Evolutionary conservation across 2,113 vertebrate genomes (phyloP), one percentile per base, ranked within the genome.

Genomic region (Tragelaphus scriptus): DNA sequence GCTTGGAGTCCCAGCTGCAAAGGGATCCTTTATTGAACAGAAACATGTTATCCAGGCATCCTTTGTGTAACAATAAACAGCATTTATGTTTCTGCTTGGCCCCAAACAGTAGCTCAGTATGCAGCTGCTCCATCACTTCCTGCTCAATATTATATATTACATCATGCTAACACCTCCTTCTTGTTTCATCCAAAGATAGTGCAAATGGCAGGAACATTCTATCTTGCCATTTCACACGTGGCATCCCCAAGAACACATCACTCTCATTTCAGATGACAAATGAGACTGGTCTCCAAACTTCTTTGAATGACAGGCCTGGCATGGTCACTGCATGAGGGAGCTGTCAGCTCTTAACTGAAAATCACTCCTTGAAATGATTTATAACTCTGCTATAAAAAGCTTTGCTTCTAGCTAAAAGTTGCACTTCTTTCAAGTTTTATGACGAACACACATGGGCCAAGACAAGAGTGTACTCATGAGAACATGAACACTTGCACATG

Each of bases 401-500:
- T 92, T 97, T 92, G 91, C 94, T 95, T 95, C 44, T 84, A 98
- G 97, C 92, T 97, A 96, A 98, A 98, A 98, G 96, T 97, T 98
- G 85, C 28, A 79, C 94, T 98, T 97, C 97, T 98, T 98, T 98
- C 96, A 98, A 97, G 92, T 98, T 98, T 98, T 97, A 97, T 97
- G 94, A 95, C 79, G 97, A 88, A 95, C 95, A 79, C 65, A 91
- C 51, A 85, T 56, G 96, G 95, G 94, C 88, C 94, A 96, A 98
- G 63, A 63, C 71, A 0, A 79, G 77, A 5, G 63, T 47, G 40
- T 32, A 51, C 40, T 90, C 77, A 12, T 36, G 59, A 96, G 80
- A 30, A 85, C 61, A 63, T 9, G 2, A 36, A n/a, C 30, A 44
- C 21, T 32, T 80, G 56, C 6, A 32, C 16, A 0, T 25, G 30